Base-by-base conservation (phyloP, 1,140 invertebrate species). In the Riptortus pedestris region DNA sequence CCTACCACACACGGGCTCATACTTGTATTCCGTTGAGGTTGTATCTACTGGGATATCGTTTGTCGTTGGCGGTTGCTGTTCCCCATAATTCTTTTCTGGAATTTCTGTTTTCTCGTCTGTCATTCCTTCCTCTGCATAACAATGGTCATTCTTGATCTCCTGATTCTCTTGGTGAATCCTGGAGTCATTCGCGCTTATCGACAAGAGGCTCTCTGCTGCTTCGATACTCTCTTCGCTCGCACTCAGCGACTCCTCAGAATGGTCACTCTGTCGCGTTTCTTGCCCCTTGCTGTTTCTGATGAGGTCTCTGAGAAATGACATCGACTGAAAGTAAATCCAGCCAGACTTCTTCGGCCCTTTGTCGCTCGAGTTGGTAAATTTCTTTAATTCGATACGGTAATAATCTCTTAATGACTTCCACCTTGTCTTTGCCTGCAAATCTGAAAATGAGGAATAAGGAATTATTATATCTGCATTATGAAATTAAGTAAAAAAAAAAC, bases 351-450 rank as follows among this genome's bases (percentile, higher is more conserved):
- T 55, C 12, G 20, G 4, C 3, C 16, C 20, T 9, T 55, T 24
- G 22, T 24, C 24, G 22, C 51, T 24, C 5, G 22, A 1, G 12
- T 55, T 55, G 0, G 18, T 1, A n/a, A 47, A 9, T 26, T 55
- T 55, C 22, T 55, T 55, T 7, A 55, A 14, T 26, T 55, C 51
- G 9, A 55, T 20, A 24, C 51, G 51, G 24, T 55, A 55, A 55
- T 55, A 55, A 14, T 55, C 51, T 55, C 51, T 55, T 4, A 55
- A 18, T 1, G 51, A 24, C 22, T 55, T 55, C 51, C 51, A 55
- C 14, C 51, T 55, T 55, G 18, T 14, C 14, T 55, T 55, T 7
- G 24, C 51, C 24, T 55, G 51, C 16, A 24, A 24, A 14, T 55
- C 51, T 55, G 51, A 7, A 24, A 55, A 55, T 24, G 14, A 27